Evolutionary conservation across 2,113 vertebrate genomes (phyloP), one percentile per base, ranked within the genome.

Genomic region (Leiothrix lutea): DNA sequence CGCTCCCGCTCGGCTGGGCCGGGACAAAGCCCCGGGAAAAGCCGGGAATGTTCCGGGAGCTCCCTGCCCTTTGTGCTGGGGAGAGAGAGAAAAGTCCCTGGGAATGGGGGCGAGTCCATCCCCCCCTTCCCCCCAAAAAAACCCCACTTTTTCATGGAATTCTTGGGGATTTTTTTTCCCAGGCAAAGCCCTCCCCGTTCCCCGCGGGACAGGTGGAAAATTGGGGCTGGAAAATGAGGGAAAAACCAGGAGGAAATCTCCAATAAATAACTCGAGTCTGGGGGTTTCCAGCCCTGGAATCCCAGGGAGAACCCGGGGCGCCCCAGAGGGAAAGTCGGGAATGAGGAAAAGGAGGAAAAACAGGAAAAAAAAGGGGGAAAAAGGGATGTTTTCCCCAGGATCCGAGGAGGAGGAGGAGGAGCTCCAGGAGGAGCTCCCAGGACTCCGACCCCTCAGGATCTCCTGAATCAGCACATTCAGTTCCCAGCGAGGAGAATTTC

Each of bases 241-340:
- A 28, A 33, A 12, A 8, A 20, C 18, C 16, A 3, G 5, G 2
- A 13, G n/a, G 20, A 17, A 42, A 29, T 8, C 11, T 13, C 18
- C 53, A 9, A 5, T 2, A 7, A 25, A 4, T 0, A 6, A 2
- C 2, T 5, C 1, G 9, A 12, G n/a, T 6, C 28, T 8, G 6
- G 45, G 36, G 8, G 19, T 7, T 66, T 8, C 22, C 22, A 14
- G 12, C 62, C 45, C 64, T 9, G 3, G 29, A 61, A 61, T 5
- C 15, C 28, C 73, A 2, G 40, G n/a, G 3, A n/a, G 53, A 61
- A 4, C 15, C 28, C 73, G 2, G 40, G n/a, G 4, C 5, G 25
- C 3, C 5, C 9, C 24, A 2, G 64, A 3, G 26, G 61, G 80
- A 21, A 4, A 61, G 66, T 17, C 10, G 13, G 80, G 38, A 53